phyloP scores from a whole-genome alignment of 2,797 vertebrate species.

The Spatula versicolor region DNA sequence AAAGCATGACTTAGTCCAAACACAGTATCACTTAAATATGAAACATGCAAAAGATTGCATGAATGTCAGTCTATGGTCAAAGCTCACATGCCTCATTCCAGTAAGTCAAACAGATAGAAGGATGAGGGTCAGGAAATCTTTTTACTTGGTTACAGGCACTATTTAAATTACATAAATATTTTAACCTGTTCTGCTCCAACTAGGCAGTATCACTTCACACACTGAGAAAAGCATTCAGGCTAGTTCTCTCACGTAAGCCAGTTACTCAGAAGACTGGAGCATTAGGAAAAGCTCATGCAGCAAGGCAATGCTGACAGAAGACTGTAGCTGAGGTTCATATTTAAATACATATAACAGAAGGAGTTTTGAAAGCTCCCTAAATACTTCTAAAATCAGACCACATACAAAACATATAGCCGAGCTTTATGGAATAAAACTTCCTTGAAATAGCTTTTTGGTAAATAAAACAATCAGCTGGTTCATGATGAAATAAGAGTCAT shows the following conservation, averaged over 20 bases:
- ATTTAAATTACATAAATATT: constrained; percentile 20
- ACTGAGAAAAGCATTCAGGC: constrained; percentile 46
- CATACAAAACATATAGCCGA: background rate
- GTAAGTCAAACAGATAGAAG: constrained; percentile 74
- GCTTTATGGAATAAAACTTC: background rate
- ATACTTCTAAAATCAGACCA: background rate
- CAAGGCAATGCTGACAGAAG: constrained; percentile 37
- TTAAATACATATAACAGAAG: background rate
- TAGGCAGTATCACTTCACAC: constrained; percentile 49
- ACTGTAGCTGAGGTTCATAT: background rate
- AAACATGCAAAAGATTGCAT: constrained; percentile 76
- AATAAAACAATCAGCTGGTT: constrained; percentile 68
- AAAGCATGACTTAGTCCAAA: constrained; percentile 57
- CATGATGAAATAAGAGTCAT: constrained; percentile 59
- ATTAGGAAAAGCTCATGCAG: constrained; percentile 77
- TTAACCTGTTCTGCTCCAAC: constrained; percentile 22
- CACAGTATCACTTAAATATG: background rate
- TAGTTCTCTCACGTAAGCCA: constrained; percentile 46
- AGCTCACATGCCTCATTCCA: constrained; percentile 86
- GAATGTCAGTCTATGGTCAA: constrained; percentile 71
- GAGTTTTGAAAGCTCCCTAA: background rate
- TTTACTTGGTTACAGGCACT: constrained; percentile 37
- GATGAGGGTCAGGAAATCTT: constrained; percentile 48
- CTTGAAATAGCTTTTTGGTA: constrained; percentile 39
- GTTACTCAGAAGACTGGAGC: constrained; percentile 9